Conservation (phyloP, 2,113 vertebrate genomes). For the Misgurnus anguillicaudatus region DNA sequence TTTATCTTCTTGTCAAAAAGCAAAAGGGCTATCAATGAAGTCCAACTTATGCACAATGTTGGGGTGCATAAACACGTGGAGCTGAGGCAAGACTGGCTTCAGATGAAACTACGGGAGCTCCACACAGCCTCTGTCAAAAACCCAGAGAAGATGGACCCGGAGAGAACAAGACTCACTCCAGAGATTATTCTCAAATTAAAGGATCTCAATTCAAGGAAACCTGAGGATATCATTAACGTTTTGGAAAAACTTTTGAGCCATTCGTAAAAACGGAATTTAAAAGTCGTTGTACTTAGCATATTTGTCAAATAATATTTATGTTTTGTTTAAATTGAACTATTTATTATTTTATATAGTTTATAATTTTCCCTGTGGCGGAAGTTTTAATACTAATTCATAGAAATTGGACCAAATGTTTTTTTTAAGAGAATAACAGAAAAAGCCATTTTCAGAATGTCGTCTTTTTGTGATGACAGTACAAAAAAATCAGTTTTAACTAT, state of each 20-base stretch:
- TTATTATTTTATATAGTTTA: slow-evolving; percentile 20
- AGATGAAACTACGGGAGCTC: slow-evolving; percentile 80
- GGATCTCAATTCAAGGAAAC: slow-evolving; percentile 63
- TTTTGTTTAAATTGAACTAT: background rate
- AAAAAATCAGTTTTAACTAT: background rate
- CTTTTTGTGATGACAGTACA: background rate
- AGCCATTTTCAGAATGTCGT: background rate
- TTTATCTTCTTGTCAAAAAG: slow-evolving; percentile 64
- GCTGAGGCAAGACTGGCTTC: slow-evolving; percentile 88
- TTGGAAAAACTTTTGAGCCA: slow-evolving; percentile 60
- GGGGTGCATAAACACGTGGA: slow-evolving; percentile 77
- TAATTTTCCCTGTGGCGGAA: background rate
- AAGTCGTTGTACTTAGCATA: no score
- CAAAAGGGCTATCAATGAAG: slow-evolving; percentile 87
- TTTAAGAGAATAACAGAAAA: background rate
- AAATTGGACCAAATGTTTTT: slow-evolving; percentile 24
- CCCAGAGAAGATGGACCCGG: slow-evolving; percentile 43
- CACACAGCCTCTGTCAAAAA: slow-evolving; percentile 70
- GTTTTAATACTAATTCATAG: no score
- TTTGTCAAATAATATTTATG: slow-evolving; percentile 8
- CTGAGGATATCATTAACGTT: slow-evolving; percentile 55
- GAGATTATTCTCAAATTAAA: slow-evolving; percentile 60
- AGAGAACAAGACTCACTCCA: slow-evolving; percentile 56
- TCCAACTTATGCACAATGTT: slow-evolving; percentile 91
- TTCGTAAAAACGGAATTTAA: slow-evolving; percentile 42